phyloP scores from a whole-genome alignment of 2,797 vertebrate genomes.

The Parotocinclus haroldoi region DNA sequence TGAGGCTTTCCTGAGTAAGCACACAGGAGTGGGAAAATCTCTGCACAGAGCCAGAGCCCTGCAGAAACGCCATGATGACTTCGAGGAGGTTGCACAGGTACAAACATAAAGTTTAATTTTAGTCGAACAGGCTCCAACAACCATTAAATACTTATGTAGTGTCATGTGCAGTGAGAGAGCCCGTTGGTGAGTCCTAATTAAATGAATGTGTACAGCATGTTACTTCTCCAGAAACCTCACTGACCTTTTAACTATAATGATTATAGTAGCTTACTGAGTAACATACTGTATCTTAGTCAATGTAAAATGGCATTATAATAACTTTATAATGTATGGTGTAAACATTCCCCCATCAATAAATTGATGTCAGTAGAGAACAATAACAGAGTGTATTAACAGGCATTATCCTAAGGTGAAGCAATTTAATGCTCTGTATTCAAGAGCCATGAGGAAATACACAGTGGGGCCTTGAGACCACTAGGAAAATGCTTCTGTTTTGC shows the following conservation, averaged over 20 bases:
- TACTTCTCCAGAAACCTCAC: background rate
- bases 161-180: background rate
- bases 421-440: background rate
- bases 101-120: conserved; percentile 20
- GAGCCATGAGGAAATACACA: too few species aligned
- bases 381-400: background rate
- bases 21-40: conserved; percentile 87
- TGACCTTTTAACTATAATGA: background rate
- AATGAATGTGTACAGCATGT: background rate
- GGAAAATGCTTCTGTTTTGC: too few species aligned
- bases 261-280: background rate
- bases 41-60: conserved; percentile 82
- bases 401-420: background rate
- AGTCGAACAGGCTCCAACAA: background rate
- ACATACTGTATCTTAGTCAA: background rate
- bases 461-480: too few species aligned
- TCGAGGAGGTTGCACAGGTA: conserved; percentile 90
- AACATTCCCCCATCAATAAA: conserved; percentile 9
- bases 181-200: background rate
- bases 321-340: conserved; percentile 9
- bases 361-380: conserved; percentile 1
- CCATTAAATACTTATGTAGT: background rate
- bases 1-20: conserved; percentile 88
- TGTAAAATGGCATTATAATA: conserved; percentile 6
- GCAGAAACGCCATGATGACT: conserved; percentile 87